Evolutionary conservation across 2,797 vertebrate genomes (phyloP).

Genomic region (Dicrostonyx torquatus): DNA sequence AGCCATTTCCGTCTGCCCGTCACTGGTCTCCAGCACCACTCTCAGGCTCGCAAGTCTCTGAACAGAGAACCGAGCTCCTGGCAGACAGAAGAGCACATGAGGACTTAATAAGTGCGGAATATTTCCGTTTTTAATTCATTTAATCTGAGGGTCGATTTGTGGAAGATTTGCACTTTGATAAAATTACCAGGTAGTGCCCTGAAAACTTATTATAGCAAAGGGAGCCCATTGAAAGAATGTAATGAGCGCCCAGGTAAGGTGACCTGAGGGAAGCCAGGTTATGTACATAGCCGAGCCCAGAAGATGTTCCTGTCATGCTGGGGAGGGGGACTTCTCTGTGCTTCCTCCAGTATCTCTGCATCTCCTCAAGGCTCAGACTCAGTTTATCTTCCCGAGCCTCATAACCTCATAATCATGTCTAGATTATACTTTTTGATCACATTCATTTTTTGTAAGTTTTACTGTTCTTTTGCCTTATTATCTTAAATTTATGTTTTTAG

Average conservation of each 20-base stretch:
- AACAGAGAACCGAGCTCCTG: not conserved
- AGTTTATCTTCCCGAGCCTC: not conserved
- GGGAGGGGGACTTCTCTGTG: accelerated
- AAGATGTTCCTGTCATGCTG: not conserved
- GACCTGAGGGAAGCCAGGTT: not conserved
- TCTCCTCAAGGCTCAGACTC: not conserved
- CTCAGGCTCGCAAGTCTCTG: not conserved
- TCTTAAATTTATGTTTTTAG: not conserved
- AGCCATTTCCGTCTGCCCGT: not conserved
- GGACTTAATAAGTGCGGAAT: not conserved
- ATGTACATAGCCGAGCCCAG: not conserved
- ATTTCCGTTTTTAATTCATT: not conserved
- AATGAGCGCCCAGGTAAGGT: not conserved
- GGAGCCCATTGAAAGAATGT: not conserved
- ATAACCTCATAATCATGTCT: not conserved
- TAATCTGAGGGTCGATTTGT: not conserved
- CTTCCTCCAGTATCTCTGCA: not conserved
- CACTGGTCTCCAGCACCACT: not conserved
- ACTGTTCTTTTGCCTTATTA: not conserved
- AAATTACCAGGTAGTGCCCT: not conserved
- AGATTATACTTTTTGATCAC: not conserved
- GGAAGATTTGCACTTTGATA: not conserved
- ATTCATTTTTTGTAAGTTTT: not conserved
- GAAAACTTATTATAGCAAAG: not conserved
- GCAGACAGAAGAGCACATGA: not conserved